A percentile compares a stretch with the other conserved stretches of the same genome.
These are phyloP conservation scores for Colostygia pectinataria DNA, from an alignment of 2,888 invertebrate species.

Conservation along the genomic window DNA sequence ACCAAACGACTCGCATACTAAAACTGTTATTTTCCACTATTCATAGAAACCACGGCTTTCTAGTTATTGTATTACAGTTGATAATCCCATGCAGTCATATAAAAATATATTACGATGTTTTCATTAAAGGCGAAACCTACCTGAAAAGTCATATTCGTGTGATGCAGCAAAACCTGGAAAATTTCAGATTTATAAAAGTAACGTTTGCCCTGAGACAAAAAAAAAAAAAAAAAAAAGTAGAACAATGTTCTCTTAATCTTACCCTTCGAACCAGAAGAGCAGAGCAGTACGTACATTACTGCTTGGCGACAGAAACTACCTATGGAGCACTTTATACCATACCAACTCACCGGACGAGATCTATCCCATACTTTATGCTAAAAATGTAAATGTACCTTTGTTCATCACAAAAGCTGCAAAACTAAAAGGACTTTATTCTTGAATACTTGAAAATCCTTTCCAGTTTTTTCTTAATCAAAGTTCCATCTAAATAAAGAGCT, in stretches of 20 bases:
- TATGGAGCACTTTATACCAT: too few relatives aligned
- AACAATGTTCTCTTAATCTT: too few relatives aligned
- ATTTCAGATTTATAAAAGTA: too few relatives aligned
- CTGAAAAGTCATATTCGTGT: slow-evolving; percentile 11
- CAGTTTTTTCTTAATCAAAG: slow-evolving; percentile 1
- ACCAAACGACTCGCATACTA: slow-evolving; percentile 68
- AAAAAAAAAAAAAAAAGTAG: too few relatives aligned
- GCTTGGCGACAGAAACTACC: too few relatives aligned
- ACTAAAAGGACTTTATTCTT: background rate
- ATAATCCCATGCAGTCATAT: slow-evolving; percentile 7
- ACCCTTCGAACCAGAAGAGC: too few relatives aligned
- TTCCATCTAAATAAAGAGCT: slow-evolving; percentile 11
- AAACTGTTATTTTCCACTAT: slow-evolving; percentile 36
- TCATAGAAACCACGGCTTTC: slow-evolving; percentile 21
- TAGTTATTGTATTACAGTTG: slow-evolving; percentile 2
- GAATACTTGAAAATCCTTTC: slow-evolving; percentile 2
- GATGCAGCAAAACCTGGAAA: background rate
- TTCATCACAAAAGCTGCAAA: background rate
- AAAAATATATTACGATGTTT: slow-evolving; percentile 3
- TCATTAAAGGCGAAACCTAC: background rate
- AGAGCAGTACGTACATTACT: too few relatives aligned
- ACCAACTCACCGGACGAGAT: too few relatives aligned
- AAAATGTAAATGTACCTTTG: too few relatives aligned
- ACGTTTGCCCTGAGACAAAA: too few relatives aligned
- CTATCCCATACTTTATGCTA: too few relatives aligned